Evolutionary conservation across 1,140 invertebrate genomes (phyloP), one percentile per base, ranked within the genome.

Genomic region (Hylaeus volcanicus): DNA sequence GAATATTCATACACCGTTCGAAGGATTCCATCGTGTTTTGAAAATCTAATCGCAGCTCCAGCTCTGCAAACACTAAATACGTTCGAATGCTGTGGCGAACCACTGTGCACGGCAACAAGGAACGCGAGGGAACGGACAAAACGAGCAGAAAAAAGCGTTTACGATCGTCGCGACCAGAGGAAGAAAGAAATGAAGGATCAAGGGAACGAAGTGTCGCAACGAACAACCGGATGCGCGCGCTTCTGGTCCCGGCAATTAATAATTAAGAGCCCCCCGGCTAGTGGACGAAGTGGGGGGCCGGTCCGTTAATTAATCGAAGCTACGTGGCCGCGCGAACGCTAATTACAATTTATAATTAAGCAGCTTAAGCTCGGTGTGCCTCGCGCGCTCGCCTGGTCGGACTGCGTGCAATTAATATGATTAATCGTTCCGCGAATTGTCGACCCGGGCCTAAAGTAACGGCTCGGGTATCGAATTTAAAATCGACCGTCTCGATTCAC

Each of bases 311-410:
- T 92, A 92, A 93, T 92, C 90, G 91, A 88, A 72, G 85, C 89
- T 88, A 84, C 88, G 85, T 83, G 86, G 86, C 89, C 84, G 79
- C 82, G 77, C 88, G 81, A 83, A 86, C 88, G 88, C 89, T 93
- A 92, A 93, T 93, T 93, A 93, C 92, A 92, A 91, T 92, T 93
- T 92, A 92, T 92, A 93, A 93, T 93, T 92, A 93, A 93, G 84
- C 86, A 90, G 87, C 86, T 90, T 83, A 88, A 90, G 89, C 88
- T 89, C 85, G 85, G 75, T 78, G 79, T 77, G 82, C 77, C 74
- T 66, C 83, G 84, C 82, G 82, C 73, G 74, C 78, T 81, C 69
- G 65, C 70, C 69, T 74, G 84, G 79, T 81, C 83, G 75, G 58
- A 64, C 87, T 86, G 73, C 68, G 79, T 72, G 89, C 90, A 92